Evolutionary conservation across 2,797 vertebrate genomes (phyloP).

Genomic region (Zalophus californianus): DNA sequence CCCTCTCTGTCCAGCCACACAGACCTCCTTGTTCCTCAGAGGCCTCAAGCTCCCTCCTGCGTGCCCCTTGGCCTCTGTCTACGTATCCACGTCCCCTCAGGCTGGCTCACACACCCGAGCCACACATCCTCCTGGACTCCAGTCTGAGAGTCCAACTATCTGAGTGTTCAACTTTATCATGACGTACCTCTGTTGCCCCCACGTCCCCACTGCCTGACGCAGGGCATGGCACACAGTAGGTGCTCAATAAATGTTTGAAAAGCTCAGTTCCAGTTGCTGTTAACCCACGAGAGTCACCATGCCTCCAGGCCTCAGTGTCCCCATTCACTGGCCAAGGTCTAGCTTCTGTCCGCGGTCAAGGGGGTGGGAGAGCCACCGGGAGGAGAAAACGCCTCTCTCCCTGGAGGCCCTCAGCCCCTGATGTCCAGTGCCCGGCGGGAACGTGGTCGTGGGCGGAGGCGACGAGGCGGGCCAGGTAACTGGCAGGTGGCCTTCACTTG

Average conservation of each 20-base stretch:
- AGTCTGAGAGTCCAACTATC: too few species aligned
- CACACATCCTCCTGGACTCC: not conserved
- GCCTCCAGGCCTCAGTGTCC: not conserved
- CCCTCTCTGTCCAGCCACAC: not conserved
- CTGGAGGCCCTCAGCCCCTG: not conserved
- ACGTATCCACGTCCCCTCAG: rapidly evolving
- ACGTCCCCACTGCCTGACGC: not conserved
- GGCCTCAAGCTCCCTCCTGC: not conserved
- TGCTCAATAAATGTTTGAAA: rapidly evolving
- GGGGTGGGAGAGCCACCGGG: rapidly evolving
- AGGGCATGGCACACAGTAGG: not conserved
- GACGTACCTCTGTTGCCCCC: rapidly evolving
- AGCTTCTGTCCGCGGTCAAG: rapidly evolving
- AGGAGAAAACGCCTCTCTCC: not conserved
- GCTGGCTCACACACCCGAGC: not conserved
- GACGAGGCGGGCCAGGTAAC: not conserved
- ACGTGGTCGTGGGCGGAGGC: rapidly evolving
- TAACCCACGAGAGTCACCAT: rapidly evolving
- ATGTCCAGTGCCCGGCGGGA: rapidly evolving
- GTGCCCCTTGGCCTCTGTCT: not conserved
- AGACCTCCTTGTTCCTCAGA: not conserved
- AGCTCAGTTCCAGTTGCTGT: not conserved
- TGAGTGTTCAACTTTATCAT: rapidly evolving
- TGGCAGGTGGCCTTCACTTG: not conserved
- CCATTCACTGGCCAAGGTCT: rapidly evolving